Evolutionary conservation across 2,888 invertebrate genomes (phyloP).

Genomic region (Leptothorax acervorum): DNA sequence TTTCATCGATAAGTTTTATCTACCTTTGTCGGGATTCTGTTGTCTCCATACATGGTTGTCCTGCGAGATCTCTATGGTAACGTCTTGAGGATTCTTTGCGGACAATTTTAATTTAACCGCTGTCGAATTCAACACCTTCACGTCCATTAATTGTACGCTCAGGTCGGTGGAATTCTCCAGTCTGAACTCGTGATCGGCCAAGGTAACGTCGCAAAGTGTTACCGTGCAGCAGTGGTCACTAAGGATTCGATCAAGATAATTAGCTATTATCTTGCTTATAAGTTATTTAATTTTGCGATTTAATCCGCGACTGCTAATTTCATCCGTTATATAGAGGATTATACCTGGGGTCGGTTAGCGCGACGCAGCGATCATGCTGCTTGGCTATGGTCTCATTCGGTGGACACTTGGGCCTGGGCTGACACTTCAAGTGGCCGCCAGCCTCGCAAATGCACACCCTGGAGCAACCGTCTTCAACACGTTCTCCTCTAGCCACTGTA

Average conservation of each 20-base stretch:
- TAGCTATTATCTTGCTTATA: not conserved
- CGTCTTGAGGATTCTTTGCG: conserved; percentile 77
- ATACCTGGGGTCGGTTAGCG: conserved; percentile 90
- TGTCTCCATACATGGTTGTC: conserved; percentile 83
- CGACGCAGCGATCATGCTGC: conserved; percentile 91
- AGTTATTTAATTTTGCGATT: not conserved
- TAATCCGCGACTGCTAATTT: not conserved
- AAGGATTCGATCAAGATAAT: conserved; percentile 30
- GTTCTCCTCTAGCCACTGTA: conserved; percentile 90
- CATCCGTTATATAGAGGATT: not conserved
- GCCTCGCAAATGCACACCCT: conserved; percentile 92
- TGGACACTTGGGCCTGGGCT: conserved; percentile 90
- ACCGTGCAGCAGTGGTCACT: conserved; percentile 94
- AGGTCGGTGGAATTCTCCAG: conserved; percentile 81
- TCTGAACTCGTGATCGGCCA: conserved; percentile 90
- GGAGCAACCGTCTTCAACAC: conserved; percentile 93
- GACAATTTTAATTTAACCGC: conserved; percentile 82
- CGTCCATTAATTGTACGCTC: conserved; percentile 81
- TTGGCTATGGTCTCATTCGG: conserved; percentile 82
- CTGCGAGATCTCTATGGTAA: conserved; percentile 81
- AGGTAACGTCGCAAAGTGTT: conserved; percentile 94
- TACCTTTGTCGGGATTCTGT: conserved; percentile 81
- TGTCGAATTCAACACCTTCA: conserved; percentile 83
- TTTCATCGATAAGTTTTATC: not conserved
- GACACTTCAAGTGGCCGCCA: conserved; percentile 91